Base-by-base conservation (phyloP, 1,140 invertebrate species). In the Varroa destructor region DNA sequence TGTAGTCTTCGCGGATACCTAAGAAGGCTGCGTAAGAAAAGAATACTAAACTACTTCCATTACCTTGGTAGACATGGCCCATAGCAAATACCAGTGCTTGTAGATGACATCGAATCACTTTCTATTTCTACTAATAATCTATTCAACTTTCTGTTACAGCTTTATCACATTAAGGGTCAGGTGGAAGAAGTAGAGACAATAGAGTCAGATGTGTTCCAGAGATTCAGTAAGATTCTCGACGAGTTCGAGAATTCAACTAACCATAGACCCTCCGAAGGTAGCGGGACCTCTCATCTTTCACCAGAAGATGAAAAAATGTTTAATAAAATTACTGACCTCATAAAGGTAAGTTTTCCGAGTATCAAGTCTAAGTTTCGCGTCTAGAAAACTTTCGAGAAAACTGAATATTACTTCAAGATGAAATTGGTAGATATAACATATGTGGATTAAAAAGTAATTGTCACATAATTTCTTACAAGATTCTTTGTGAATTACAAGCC, bases 171-270 rank as follows among this genome's bases (percentile, higher is more conserved):
- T 70, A 88, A 86, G 14, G 86, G 90, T 43, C 91, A 95, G 83
- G 88, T 96, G 85, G 90, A 95, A 77, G 89, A 93, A 80, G 80
- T 95, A 81, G 91, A 93, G 79, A 81, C 81, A 77, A 72, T 70
- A 12, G 73, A 75, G 64, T 36, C 46, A 4, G 37, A 71, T 43
- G 42, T 72, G 3, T 43, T 70, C n/a, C 36, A 72, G 10, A 51
- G 72, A 57, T 57, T 75, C 36, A 71, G 55, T 51, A 71, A 70
- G 6, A 72, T 75, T 54, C 71, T 74, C 46, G 54, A 74, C 6
- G 58, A 10, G 43, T 75, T 74, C 64, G 73, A 74, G 42, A 71
- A 56, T n/a, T 72, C 61, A 46, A 51, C 46, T 8, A 51, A 51
- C 0, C 46, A 51, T 51, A 51, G 46, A 51, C 46, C 46, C 8